These are phyloP conservation scores for Thamnaconus septentrionalis DNA, from an alignment of 2,113 vertebrate genomes.

Conservation along the genomic window DNA sequence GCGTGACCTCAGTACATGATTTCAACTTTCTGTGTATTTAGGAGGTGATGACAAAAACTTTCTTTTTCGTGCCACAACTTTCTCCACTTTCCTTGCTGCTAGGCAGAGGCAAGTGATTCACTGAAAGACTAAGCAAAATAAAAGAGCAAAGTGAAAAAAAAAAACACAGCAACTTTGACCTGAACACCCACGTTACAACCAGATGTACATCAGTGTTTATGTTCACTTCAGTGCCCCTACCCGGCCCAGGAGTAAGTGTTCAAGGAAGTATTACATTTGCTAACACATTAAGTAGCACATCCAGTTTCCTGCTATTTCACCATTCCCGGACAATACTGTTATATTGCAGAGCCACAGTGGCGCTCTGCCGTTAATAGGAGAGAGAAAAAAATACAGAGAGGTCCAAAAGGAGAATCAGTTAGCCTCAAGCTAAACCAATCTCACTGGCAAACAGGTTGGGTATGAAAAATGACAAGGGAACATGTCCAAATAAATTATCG, in stretches of 20 bases:
- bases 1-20: too few relatives aligned
- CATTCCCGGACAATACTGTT: constrained; percentile 66
- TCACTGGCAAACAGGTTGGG: constrained; percentile 27
- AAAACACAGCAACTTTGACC: constrained; percentile 55
- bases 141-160: too few relatives aligned
- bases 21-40: too few relatives aligned
- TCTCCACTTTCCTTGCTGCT: constrained; percentile 25
- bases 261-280: constrained; percentile 74
- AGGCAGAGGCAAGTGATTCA: constrained; percentile 25
- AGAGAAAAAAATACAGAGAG: constrained; percentile 48
- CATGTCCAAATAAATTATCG: constrained; percentile 42
- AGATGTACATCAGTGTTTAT: constrained; percentile 68
- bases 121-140: constrained; percentile 55
- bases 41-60: too few relatives aligned
- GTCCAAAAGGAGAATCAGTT: constrained; percentile 57
- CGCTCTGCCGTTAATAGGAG: constrained; percentile 49
- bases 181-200: constrained; percentile 62
- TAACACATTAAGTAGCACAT: constrained; percentile 74
- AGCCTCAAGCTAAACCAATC: constrained; percentile 46
- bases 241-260: constrained; percentile 55
- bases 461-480: constrained; percentile 64
- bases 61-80: constrained; percentile 14
- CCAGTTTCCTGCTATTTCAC: constrained; percentile 75
- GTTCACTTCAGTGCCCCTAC: constrained; percentile 51
- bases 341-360: constrained; percentile 60